Percentiles rank a stretch among this genome's conserved stretches.
These are phyloP conservation scores for Melipona beecheii DNA, from an alignment of 2,888 invertebrate species.

Conservation along the genomic window DNA sequence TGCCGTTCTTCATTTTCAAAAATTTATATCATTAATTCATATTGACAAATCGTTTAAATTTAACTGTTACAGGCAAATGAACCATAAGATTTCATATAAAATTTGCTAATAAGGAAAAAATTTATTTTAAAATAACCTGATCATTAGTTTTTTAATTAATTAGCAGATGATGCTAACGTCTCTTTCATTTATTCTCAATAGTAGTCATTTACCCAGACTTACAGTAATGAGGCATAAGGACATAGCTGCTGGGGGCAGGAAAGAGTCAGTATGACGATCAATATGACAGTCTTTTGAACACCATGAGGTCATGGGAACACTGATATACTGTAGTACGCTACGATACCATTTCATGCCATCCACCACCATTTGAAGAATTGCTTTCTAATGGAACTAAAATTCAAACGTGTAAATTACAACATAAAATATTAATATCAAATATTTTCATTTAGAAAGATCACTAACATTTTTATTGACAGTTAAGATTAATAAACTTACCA, in stretches of 20 bases:
- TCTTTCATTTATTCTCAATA: conserved; percentile 64
- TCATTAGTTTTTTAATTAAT: conserved; percentile 62
- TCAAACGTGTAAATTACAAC: neutral
- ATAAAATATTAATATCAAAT: neutral
- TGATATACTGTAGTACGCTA: conserved; percentile 84
- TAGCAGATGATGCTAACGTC: conserved; percentile 67
- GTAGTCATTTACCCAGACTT: conserved; percentile 62
- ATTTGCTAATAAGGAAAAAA: conserved; percentile 61
- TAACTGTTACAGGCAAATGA: conserved; percentile 54
- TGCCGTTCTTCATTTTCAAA: conserved; percentile 64
- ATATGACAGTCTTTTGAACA: conserved; percentile 84
- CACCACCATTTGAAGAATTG: conserved; percentile 85
- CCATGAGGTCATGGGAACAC: conserved; percentile 82
- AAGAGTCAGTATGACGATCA: conserved; percentile 81
- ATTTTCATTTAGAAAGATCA: neutral
- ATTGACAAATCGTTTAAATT: conserved; percentile 52
- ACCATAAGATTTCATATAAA: conserved; percentile 61
- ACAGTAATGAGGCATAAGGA: conserved; percentile 69
- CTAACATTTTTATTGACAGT: neutral
- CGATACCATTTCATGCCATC: conserved; percentile 87
- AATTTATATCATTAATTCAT: conserved; percentile 52
- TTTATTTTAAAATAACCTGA: conserved; percentile 61
- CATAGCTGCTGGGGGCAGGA: conserved; percentile 73
- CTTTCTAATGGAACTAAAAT: conserved; percentile 81
- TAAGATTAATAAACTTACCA: conserved; percentile 63